These are phyloP conservation scores for Synergus japonicus DNA, from an alignment of 2,888 invertebrate species.

Conservation along the genomic window DNA sequence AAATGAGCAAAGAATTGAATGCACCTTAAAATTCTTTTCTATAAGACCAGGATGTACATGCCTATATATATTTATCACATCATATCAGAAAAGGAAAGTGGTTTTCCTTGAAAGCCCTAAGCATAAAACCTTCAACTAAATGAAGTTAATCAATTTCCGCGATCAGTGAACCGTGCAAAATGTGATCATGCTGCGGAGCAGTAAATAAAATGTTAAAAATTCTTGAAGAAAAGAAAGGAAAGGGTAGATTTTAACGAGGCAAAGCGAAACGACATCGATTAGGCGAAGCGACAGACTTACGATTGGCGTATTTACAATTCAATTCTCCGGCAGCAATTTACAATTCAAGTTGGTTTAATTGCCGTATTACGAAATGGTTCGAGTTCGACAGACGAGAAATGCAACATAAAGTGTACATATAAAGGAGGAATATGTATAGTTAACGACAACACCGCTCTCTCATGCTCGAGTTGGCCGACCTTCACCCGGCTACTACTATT, in stretches of 20 bases:
- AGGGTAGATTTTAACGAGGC: conserved; percentile 41
- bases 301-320: conserved; percentile 49
- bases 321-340: not conserved
- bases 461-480: conserved; percentile 70
- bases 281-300: conserved; percentile 32
- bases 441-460: conserved; percentile 52
- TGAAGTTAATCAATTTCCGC: conserved; percentile 26
- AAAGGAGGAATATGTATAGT: conserved; percentile 33
- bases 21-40: too few relatives aligned
- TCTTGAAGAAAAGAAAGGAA: not conserved
- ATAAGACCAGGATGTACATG: not conserved
- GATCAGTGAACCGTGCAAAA: conserved; percentile 15
- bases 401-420: conserved; percentile 23
- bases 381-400: conserved; percentile 48
- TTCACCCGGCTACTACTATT: conserved; percentile 70
- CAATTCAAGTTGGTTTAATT: conserved; percentile 46
- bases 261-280: conserved; percentile 5
- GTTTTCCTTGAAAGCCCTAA: conserved; percentile 9
- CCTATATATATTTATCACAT: too few relatives aligned
- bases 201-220: not conserved
- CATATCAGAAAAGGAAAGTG: not conserved
- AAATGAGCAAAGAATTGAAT: not conserved
- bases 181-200: not conserved
- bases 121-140: conserved; percentile 14
- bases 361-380: conserved; percentile 54